Evolutionary conservation across 2,888 invertebrate genomes (phyloP), one percentile per base, ranked within the genome.

Genomic region (Gastracanthus pulcherrimus): DNA sequence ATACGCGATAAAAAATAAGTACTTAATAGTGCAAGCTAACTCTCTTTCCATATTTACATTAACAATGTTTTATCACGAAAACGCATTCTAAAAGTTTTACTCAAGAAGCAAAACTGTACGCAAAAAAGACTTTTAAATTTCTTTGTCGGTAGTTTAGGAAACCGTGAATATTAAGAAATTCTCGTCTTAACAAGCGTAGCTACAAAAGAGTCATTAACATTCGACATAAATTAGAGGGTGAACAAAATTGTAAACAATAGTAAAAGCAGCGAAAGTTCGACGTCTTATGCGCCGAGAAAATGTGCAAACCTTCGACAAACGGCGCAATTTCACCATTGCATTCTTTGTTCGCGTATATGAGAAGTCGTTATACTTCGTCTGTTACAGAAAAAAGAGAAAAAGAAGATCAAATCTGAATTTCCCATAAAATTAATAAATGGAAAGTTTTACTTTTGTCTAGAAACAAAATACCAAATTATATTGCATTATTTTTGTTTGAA

Each of bases 251-350:
- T 19, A 26, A 41, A 66, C 29, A 41, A 23, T 45, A 7, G 66
- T 38, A 69, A 69, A 69, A 31, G n/a, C 3, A 45, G 11, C 16
- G 48, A 48, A 67, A 69, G 48, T 69, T 67, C 16, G 16, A 29
- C 26, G 26, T 31, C n/a, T 31, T 48, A 45, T 69, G 45, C 7
- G 45, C 3, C 19, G n/a, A 31, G 23, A 23, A 69, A 69, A 41
- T 19, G 31, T 19, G 19, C 31, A 31, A 69, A 16, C 23, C 19
- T n/a, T 16, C 48, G 29, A 34, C 69, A 29, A n/a, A n/a, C n/a
- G n/a, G n/a, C n/a, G n/a, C 58, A 71, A 58, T 58, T 71, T 58
- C 38, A 23, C 45, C 19, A 13, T n/a, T 48, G 26, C 2, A 11
- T 11, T 55, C 23, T 1, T 9, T 1, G 23, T 11, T 55, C 55